Evolutionary conservation across 2,888 invertebrate genomes (phyloP), one percentile per base, ranked within the genome.

Genomic region (Amorpha juglandis): DNA sequence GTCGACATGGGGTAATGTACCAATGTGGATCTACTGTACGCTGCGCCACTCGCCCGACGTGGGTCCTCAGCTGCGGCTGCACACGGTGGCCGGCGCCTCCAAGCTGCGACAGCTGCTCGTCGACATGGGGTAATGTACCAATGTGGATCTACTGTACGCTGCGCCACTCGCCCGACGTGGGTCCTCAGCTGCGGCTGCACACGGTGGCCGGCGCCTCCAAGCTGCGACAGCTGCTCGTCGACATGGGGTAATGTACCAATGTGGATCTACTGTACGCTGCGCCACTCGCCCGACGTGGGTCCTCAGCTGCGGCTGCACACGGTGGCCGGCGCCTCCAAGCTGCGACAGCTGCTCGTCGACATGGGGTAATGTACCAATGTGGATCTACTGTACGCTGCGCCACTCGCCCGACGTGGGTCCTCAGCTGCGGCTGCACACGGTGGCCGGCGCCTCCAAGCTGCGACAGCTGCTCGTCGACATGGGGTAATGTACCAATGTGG

Each of bases 401-500:
- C 96, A 97, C 90, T 96, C 98, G 4, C 95, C 96, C 76, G 94
- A 95, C 68, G 94, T 97, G 2, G 97, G 98, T 1, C 97, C 98
- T 62, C 95, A 96, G 67, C 93, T 99, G 76, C 95, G 96, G 73
- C 91, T 98, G 65, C 99, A 98, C 97, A 96, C 98, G 0, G 87
- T 97, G 16, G 96, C 96, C 62, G 99, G 99, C 0, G 97, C 97
- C 77, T 96, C 97, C 75, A 94, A 95, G 63, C 92, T 99, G 48
- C 95, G 96, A 53, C 97, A 98, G 81, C 94, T 99, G 68, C 92
- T 99, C 0, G 99, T 98, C 0, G 98, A 99, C 84, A 97, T 98
- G 95, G 99, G 99, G 96, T 80, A 62, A 11, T 16, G 70, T n/a
- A n/a, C n/a, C n/a, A n/a, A n/a, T n/a, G n/a, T n/a, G n/a, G n/a